phyloP scores from a whole-genome alignment of 2,113 vertebrate species.

The Micronisus gabar region DNA sequence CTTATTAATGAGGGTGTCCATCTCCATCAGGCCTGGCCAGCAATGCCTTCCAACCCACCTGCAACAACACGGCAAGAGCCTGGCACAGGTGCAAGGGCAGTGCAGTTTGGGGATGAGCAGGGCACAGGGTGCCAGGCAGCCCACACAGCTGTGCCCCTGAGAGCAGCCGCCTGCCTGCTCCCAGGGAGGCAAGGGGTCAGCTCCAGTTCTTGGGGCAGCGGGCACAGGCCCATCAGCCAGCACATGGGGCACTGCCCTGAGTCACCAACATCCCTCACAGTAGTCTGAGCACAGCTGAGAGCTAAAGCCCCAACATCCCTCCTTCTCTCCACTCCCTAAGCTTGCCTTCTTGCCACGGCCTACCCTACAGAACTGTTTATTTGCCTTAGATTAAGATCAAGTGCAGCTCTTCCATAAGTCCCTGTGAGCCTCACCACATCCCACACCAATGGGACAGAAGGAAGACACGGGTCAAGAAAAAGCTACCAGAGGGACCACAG shows the following conservation, averaged over 20 bases:
- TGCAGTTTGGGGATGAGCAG: not conserved
- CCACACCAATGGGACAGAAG: not conserved
- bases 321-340: not conserved
- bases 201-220: not conserved
- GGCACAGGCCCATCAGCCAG: not conserved
- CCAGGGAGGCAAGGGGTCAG: not conserved
- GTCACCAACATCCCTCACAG: not conserved
- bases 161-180: not conserved
- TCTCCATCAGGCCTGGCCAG: not conserved
- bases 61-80: rapidly evolving
- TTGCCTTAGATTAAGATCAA: not conserved
- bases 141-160: not conserved
- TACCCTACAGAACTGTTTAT: not conserved
- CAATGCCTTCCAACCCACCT: not conserved
- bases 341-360: too few relatives aligned
- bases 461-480: not conserved
- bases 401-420: not conserved
- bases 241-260: too few relatives aligned
- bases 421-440: not conserved
- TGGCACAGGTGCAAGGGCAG: rapidly evolving
- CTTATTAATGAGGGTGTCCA: rapidly evolving
- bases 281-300: not conserved
- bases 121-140: not conserved
- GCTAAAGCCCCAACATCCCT: not conserved
- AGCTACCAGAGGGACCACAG: not conserved